Evolutionary conservation across 2,113 vertebrate species (phyloP), one percentile per base, ranked within the genome.

Genomic region (Ahaetulla prasina): DNA sequence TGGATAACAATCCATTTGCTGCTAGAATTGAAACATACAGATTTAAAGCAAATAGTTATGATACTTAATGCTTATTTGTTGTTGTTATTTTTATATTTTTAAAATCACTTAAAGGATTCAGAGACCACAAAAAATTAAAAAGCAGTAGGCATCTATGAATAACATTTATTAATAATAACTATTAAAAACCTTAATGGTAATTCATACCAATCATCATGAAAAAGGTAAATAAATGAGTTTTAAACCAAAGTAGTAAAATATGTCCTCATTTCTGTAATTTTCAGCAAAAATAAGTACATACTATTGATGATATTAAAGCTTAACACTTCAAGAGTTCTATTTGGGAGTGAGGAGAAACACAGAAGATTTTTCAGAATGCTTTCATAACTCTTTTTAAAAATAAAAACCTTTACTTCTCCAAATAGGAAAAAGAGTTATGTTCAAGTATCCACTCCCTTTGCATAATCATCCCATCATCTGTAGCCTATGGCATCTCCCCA

Each of bases 291-390:
- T 0, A 91, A 91, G 52, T 30, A 89, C 16, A 39, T 35, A 9
- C 23, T 88, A 39, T 74, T 9, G 30, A n/a, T 35, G 1, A 3
- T 74, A 90, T 92, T 87, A 92, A 68, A 53, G n/a, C 27, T 89
- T 91, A 43, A 43, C 92, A 93, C 91, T 87, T 90, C 27, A 91
- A 88, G 92, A 39, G 14, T 52, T 55, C 85, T 91, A 93, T 95
- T 86, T 91, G 54, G 43, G 43, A 30, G 45, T n/a, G 10, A 11
- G 35, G 49, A 89, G 91, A 94, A 96, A 93, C 86, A 90, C 88
- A 53, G 95, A 90, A 91, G 92, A 90, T 96, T 96, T 68, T 94
- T 96, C 97, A 95, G 50, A 60, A 95, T 94, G 94, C 94, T 96
- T 97, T 97, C 95, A 95, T 96, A 97, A 95, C 91, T 91, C 93